Percentiles rank a stretch among this genome's conserved stretches.
phyloP scores from a whole-genome alignment of 2,888 invertebrate genomes.

The Bedellia somnulentella region DNA sequence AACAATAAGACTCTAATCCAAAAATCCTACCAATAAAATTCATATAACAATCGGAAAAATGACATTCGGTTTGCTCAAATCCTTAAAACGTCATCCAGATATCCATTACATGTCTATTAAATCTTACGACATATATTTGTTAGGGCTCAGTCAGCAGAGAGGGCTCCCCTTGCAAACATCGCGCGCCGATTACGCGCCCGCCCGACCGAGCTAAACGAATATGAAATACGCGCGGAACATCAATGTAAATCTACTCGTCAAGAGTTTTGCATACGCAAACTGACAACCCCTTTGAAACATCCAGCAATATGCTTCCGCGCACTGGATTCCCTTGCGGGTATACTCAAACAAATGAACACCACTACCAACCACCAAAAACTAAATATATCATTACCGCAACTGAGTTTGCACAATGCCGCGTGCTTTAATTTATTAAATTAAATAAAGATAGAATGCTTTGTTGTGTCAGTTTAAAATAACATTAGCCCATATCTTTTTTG shows the following conservation, averaged over 20 bases:
- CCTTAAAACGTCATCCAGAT: conserved; percentile 62
- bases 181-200: conserved; percentile 52
- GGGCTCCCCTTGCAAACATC: conserved; percentile 52
- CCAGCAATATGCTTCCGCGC: not conserved
- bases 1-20: too few species aligned
- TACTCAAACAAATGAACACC: conserved; percentile 1
- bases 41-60: conserved; percentile 48
- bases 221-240: conserved; percentile 59
- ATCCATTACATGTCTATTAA: conserved; percentile 63
- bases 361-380: too few species aligned
- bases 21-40: conserved; percentile 56
- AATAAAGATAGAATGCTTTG: too few species aligned
- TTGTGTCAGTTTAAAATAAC: too few species aligned
- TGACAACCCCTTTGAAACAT: conserved; percentile 29
- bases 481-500: too few species aligned
- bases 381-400: too few species aligned
- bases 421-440: too few species aligned
- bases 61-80: conserved; percentile 61
- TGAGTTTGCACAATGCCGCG: too few species aligned
- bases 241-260: conserved; percentile 55
- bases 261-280: conserved; percentile 59
- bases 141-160: conserved; percentile 49
- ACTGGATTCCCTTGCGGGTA: conserved; percentile 1
- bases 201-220: conserved; percentile 59
- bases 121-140: conserved; percentile 62